These are phyloP conservation scores for Serrognathus titanus DNA, from an alignment of 2,888 invertebrate species.

Conservation along the genomic window DNA sequence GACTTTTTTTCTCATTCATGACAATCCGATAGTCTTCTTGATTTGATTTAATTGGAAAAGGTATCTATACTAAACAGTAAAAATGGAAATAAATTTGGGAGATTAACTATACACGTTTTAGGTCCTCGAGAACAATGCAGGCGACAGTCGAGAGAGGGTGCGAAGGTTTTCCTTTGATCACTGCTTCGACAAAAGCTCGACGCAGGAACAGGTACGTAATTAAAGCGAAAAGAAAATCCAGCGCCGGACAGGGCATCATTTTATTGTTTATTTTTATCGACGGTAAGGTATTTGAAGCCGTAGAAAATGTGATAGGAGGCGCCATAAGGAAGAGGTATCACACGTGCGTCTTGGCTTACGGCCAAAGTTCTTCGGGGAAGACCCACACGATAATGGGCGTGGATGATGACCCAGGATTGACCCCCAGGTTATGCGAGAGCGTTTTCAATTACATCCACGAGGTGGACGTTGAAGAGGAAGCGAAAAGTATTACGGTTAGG, in stretches of 20 bases:
- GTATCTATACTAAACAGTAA: too few species aligned
- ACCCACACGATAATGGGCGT: constrained; percentile 76
- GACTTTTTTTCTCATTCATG: too few species aligned
- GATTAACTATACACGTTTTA: constrained; percentile 8
- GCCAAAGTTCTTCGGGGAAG: constrained; percentile 74
- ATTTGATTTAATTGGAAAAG: too few species aligned
- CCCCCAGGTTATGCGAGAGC: constrained; percentile 55
- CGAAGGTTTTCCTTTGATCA: constrained; percentile 63
- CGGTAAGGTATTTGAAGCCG: constrained; percentile 12
- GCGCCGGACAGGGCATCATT: neutral
- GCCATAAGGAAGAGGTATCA: constrained; percentile 62
- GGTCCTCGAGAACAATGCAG: constrained; percentile 58
- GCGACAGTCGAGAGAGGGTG: constrained; percentile 63
- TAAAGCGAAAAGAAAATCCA: neutral
- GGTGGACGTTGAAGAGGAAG: constrained; percentile 40
- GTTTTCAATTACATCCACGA: constrained; percentile 48
- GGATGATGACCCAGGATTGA: constrained; percentile 55
- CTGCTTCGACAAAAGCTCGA: constrained; percentile 58
- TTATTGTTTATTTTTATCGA: neutral
- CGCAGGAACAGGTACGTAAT: constrained; percentile 50
- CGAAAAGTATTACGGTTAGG: constrained; percentile 44
- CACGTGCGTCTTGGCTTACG: constrained; percentile 70
- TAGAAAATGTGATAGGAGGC: constrained; percentile 64
- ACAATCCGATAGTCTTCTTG: too few species aligned
- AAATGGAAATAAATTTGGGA: too few species aligned